Base-by-base conservation (phyloP, 2,113 vertebrate species). In the Alces alces region DNA sequence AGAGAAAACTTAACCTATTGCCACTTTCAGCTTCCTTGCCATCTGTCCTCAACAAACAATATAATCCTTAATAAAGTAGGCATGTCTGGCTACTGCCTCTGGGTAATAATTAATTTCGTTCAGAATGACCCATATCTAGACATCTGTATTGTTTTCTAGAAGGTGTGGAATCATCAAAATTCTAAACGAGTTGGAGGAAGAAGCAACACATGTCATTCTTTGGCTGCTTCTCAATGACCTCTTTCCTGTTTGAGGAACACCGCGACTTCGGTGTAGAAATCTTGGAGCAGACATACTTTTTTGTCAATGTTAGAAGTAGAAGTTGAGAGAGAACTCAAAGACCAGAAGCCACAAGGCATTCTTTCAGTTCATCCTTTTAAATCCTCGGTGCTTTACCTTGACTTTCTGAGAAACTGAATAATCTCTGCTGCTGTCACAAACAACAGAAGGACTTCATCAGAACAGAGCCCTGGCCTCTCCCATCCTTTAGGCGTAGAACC, bases 51-150 rank as follows among this genome's bases (percentile, higher is more conserved):
- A 54, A 43, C 79, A 76, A 89, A 84, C 52, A 95, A 85, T 82
- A 89, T 95, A 93, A 79, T 86, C 95, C 55, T 85, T 79, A 92
- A 93, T 58, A 58, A 93, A 79, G 43, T 73, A 82, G 70, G 80
- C 47, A 33, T 82, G 80, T 43, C 73, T 94, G 28, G 58, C n/a
- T 23, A 39, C 45, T n/a, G 12, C 45, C 50, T 89, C 79, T 15
- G 50, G 85, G 61, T 76, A 58, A 11, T n/a, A 25, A 76, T 79
- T 93, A 82, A 52, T 66, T 76, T 89, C 19, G 4, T 43, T 84
- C 10, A 43, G 28, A 84, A 43, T 0, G 33, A 30, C 21, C 21
- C 21, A 0, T 21, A 14, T 52, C 93, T 73, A 36, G 39, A 79
- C 61, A 86, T 39, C 50, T 60, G 17, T 14, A 7, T 58, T 64